These are phyloP conservation scores for Pollimyrus isidori DNA, from an alignment of 2,113 vertebrate genomes.

Conservation along the genomic window DNA sequence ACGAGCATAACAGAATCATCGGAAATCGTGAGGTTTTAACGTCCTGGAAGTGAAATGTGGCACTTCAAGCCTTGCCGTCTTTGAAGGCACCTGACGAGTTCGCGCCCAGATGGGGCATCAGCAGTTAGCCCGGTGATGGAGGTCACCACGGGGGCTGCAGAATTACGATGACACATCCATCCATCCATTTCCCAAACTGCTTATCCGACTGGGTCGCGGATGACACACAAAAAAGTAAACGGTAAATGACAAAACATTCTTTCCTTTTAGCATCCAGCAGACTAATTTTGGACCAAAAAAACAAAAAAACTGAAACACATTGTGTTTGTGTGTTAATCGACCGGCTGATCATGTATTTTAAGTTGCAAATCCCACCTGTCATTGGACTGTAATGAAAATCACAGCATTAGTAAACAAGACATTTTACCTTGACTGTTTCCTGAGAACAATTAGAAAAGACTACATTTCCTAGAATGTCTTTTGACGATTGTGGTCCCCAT, in stretches of 20 bases:
- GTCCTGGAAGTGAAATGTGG: neutral
- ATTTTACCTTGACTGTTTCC: slow-evolving; percentile 35
- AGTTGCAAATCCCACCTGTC: neutral
- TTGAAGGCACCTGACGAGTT: slow-evolving; percentile 41
- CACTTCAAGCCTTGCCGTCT: neutral
- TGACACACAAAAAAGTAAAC: neutral
- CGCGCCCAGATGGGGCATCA: neutral
- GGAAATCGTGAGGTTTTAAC: neutral
- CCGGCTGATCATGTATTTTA: neutral
- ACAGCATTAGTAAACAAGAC: slow-evolving; percentile 29
- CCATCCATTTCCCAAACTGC: too few species aligned
- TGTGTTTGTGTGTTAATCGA: neutral
- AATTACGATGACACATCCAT: neutral
- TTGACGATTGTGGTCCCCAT: neutral
- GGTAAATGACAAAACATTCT: neutral
- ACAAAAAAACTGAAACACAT: neutral
- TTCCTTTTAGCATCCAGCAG: neutral
- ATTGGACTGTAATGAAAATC: neutral
- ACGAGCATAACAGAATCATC: neutral
- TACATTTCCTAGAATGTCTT: slow-evolving; percentile 5
- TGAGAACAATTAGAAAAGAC: slow-evolving; percentile 47
- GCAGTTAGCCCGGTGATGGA: slow-evolving; percentile 22
- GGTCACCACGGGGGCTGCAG: slow-evolving; percentile 3
- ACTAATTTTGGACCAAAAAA: neutral
- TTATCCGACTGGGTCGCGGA: too few species aligned